A percentile compares a stretch with the other conserved stretches of the same genome.
Evolutionary conservation across 2,113 vertebrate genomes (phyloP).

Genomic region (Seriola dumerili): DNA sequence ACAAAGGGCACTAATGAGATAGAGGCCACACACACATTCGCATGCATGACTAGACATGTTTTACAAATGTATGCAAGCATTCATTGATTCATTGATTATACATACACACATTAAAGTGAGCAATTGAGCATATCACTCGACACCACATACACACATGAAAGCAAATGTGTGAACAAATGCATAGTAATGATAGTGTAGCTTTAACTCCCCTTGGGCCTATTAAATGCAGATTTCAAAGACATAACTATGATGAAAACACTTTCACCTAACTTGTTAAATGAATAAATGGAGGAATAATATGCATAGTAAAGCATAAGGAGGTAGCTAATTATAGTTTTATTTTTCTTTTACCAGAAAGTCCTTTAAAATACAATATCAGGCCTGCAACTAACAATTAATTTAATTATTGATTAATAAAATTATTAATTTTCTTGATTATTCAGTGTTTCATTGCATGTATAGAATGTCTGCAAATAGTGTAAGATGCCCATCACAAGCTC

Average conservation of each 20-base stretch:
- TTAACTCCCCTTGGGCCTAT: background rate
- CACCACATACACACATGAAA: background rate
- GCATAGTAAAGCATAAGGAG: background rate
- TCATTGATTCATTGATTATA: constrained; percentile 45
- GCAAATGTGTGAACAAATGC: constrained; percentile 20
- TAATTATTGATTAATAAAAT: background rate
- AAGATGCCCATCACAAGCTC: too few relatives aligned
- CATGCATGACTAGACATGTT: constrained; percentile 44
- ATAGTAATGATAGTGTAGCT: constrained; percentile 7
- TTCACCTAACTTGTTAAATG: constrained; percentile 12
- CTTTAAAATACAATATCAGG: background rate
- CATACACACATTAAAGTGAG: constrained; percentile 22
- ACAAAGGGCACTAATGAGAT: constrained; percentile 72
- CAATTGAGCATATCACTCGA: constrained; percentile 41
- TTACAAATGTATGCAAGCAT: constrained; percentile 47
- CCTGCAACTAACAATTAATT: background rate
- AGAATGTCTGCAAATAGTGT: background rate
- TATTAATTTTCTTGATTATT: background rate
- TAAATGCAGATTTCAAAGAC: constrained; percentile 21
- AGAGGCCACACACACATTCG: constrained; percentile 65
- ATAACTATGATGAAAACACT: constrained; percentile 15
- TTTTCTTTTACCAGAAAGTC: background rate
- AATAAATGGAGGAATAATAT: constrained; percentile 1
- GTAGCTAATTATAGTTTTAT: background rate
- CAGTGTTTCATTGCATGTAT: background rate